Evolutionary conservation across 2,888 invertebrate genomes (phyloP).

Genomic region (Petrophora chlorosata): DNA sequence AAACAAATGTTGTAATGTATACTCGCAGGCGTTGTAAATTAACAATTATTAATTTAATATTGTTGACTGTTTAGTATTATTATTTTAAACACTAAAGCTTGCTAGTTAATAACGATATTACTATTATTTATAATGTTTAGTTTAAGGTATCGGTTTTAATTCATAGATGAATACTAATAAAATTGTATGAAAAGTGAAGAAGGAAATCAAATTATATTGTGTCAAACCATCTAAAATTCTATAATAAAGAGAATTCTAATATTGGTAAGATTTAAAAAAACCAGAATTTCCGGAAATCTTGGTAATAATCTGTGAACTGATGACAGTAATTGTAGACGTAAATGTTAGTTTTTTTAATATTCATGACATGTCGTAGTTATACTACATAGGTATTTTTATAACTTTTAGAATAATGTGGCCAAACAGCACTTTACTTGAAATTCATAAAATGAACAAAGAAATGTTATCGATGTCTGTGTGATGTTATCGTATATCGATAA

Average conservation of each 20-base stretch:
- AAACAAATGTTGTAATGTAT: not conserved
- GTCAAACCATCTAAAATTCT: no score
- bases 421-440: not conserved
- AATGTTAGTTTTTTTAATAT: not conserved
- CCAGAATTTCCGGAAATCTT: constrained; percentile 4
- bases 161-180: no score
- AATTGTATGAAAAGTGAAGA: no score
- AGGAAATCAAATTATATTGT: no score
- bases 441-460: not conserved
- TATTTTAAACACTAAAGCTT: not conserved
- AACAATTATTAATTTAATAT: not conserved
- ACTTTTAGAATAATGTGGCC: constrained; percentile 7
- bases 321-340: constrained; percentile 2
- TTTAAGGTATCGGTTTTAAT: no score
- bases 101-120: no score
- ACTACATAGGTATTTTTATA: constrained; percentile 12
- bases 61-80: not conserved
- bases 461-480: no score
- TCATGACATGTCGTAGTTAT: constrained; percentile 4
- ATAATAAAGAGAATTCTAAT: no score
- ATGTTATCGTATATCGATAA: no score
- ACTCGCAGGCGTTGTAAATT: constrained; percentile 6
- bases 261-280: no score
- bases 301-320: constrained; percentile 1
- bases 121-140: no score